Base-by-base conservation (phyloP, 92 coral and sea anemone genomes). In the Umimayanthus chanpuru region DNA sequence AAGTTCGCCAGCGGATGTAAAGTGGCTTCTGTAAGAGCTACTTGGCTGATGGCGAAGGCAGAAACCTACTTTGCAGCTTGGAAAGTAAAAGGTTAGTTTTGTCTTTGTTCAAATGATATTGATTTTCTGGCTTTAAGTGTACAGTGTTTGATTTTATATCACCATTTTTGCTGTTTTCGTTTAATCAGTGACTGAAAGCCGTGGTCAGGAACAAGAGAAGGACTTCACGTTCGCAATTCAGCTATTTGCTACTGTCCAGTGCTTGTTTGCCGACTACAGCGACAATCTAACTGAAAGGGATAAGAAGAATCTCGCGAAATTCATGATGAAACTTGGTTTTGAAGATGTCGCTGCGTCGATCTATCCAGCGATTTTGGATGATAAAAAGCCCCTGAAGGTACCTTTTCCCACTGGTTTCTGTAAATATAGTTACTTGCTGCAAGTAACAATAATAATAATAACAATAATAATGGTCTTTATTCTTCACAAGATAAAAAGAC, bases 321-420 rank as follows among this genome's bases (percentile, higher is more conserved):
- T 82, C 71, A 86, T 89, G 73, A 70, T 76, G 12, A 90, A 82
- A 29, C 85, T 93, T 36, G 96, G 96, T 23, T 93, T 93, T 77
- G 61, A 89, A 21, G 92, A 93, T 82, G 73, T 93, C 39, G 92
- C 90, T 66, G n/a, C 61, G n/a, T 73, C 26, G 28, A 68, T 84
- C 53, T 50, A 21, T 41, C 61, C 87, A 23, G 41, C 87, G 44
- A 23, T 40, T 4, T 4, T 4, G 21, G 29, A 43, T 47, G 47
- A 47, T 43, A 43, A 23, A 21, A 40, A 43, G 58, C 9, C 50
- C 47, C 30, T 2, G 10, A 47, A 76, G 55, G 80, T 76, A 76
- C 68, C 68, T 1, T 61, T 56, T 61, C 4, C 9, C 25, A 61
- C 4, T 61, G 6, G 14, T 20, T 61, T 61, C 25, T 61, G 68